phyloP scores from a whole-genome alignment of 2,797 vertebrate species.

The Microtus obscurus region DNA sequence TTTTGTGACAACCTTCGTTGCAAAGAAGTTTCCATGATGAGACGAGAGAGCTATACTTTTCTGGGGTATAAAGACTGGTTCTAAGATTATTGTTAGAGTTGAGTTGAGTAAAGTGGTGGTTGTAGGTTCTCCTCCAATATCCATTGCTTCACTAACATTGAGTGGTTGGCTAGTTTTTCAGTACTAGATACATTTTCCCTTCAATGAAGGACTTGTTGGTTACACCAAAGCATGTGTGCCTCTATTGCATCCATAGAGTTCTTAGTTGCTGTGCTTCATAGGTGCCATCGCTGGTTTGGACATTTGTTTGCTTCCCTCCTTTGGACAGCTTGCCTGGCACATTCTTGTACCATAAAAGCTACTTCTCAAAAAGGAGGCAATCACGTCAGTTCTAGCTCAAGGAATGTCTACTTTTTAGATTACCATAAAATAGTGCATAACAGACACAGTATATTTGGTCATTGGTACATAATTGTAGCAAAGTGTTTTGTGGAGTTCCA shows the following conservation, averaged over 20 bases:
- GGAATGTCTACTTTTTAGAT: not conserved
- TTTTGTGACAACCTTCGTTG: not conserved
- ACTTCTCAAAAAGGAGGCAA: not conserved
- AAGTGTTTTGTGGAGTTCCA: not conserved
- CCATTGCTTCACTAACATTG: not conserved
- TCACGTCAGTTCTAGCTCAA: not conserved
- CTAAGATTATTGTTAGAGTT: not conserved
- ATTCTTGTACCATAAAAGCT: not conserved
- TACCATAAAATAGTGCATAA: not conserved
- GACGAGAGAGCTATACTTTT: not conserved
- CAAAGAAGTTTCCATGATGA: not conserved
- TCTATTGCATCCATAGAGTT: not conserved
- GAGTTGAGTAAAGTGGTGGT: not conserved
- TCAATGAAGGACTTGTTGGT: not conserved
- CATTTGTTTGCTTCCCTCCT: not conserved
- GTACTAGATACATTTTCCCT: not conserved
- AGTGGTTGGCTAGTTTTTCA: not conserved
- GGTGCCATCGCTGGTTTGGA: not conserved
- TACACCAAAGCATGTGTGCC: not conserved
- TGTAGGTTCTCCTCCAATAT: not conserved
- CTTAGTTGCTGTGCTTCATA: not conserved
- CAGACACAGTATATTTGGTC: not conserved
- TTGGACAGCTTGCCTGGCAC: not conserved
- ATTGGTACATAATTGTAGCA: not conserved
- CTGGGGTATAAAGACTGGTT: not conserved